Evolutionary conservation across 2,797 vertebrate genomes (phyloP).

Genomic region (Chelon labrosus): DNA sequence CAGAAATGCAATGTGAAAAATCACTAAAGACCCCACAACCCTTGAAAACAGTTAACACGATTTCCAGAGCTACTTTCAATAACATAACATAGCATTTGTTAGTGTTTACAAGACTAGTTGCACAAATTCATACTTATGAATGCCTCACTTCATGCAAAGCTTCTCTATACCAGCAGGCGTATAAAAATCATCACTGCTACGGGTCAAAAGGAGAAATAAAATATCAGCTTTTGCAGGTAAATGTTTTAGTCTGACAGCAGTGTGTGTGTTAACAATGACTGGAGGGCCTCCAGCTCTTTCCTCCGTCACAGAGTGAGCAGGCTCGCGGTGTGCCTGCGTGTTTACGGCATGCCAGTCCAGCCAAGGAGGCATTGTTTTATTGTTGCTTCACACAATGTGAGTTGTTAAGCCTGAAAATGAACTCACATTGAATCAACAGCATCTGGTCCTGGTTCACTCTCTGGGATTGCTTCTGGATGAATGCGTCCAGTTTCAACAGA

Average conservation of each 20-base stretch:
- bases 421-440: conserved; percentile 53
- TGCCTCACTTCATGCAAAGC: no score
- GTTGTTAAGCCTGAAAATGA: conserved; percentile 68
- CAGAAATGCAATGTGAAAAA: no score
- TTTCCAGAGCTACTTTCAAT: no score
- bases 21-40: no score
- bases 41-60: no score
- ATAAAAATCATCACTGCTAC: no score
- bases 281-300: conserved; percentile 48
- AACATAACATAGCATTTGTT: no score
- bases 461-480: conserved; percentile 23
- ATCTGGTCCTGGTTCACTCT: conserved; percentile 48
- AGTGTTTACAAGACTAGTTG: no score
- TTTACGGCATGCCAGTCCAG: conserved; percentile 41
- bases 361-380: conserved; percentile 67
- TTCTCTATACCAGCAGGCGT: no score
- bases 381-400: conserved; percentile 66
- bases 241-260: background rate
- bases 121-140: no score
- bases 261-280: conserved; percentile 51
- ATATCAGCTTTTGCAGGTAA: background rate
- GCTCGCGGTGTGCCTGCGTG: conserved; percentile 22
- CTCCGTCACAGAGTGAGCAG: conserved; percentile 15
- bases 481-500: conserved; percentile 4
- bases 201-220: background rate